phyloP scores from a whole-genome alignment of 2,888 invertebrate genomes.

The Danaus chrysippus region DNA sequence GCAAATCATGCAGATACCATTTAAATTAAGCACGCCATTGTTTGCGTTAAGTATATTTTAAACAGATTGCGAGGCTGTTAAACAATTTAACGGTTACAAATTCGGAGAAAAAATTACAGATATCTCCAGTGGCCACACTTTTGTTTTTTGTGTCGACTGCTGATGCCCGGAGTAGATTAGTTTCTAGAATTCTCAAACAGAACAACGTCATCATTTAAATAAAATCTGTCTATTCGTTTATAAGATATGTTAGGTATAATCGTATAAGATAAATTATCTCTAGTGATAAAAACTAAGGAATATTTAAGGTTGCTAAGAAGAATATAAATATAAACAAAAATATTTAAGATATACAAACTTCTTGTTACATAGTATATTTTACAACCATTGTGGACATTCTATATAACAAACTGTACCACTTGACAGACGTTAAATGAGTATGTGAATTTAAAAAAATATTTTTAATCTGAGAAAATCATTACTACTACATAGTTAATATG shows the following conservation, averaged over 20 bases:
- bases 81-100: conserved; percentile 37
- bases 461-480: too few relatives aligned
- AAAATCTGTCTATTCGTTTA: conserved; percentile 27
- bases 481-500: too few relatives aligned
- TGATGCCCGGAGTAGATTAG: conserved; percentile 33
- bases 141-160: conserved; percentile 34
- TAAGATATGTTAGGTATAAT: conserved; percentile 22
- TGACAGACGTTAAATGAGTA: too few relatives aligned
- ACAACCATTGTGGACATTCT: too few relatives aligned
- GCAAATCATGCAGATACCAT: neutral
- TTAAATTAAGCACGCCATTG: neutral
- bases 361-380: too few relatives aligned
- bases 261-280: conserved; percentile 21
- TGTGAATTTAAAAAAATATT: too few relatives aligned
- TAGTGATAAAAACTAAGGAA: neutral
- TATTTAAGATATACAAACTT: too few relatives aligned
- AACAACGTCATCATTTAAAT: conserved; percentile 27
- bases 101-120: conserved; percentile 38
- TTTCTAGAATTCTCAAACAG: conserved; percentile 29
- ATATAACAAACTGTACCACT: too few relatives aligned
- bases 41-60: conserved; percentile 10
- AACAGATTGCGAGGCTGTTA: conserved; percentile 25
- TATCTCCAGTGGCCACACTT: conserved; percentile 31
- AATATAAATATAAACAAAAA: too few relatives aligned
- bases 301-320: too few relatives aligned